Evolutionary conservation across 2,888 invertebrate genomes (phyloP).

Genomic region (Drosophila monieri): DNA sequence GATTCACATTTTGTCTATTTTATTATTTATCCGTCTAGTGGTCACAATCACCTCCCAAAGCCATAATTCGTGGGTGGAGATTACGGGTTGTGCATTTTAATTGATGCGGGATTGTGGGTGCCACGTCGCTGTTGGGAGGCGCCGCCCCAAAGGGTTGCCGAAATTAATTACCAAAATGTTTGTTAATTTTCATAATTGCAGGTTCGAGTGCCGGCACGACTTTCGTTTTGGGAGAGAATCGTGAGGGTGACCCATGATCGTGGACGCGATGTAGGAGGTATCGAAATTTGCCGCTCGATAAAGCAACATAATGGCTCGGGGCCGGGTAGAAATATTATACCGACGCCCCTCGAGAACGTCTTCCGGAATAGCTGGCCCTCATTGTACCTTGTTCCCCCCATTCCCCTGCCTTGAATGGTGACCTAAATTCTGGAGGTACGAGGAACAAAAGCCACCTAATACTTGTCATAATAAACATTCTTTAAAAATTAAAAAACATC

Average conservation of each 20-base stretch:
- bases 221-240: slow-evolving; percentile 38
- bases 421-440: slow-evolving; percentile 23
- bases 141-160: slow-evolving; percentile 43
- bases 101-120: slow-evolving; percentile 54
- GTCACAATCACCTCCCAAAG: slow-evolving; percentile 58
- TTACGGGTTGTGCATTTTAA: slow-evolving; percentile 58
- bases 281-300: slow-evolving; percentile 74
- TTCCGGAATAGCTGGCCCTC: slow-evolving; percentile 47
- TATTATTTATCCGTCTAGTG: slow-evolving; percentile 23
- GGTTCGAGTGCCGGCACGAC: slow-evolving; percentile 48
- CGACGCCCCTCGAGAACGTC: slow-evolving; percentile 34
- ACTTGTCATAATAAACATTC: slow-evolving; percentile 42
- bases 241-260: slow-evolving; percentile 48
- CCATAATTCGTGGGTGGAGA: slow-evolving; percentile 49
- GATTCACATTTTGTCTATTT: slow-evolving; percentile 12
- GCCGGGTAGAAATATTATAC: slow-evolving; percentile 24
- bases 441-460: slow-evolving; percentile 32
- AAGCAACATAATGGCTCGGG: slow-evolving; percentile 65
- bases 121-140: slow-evolving; percentile 7
- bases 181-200: slow-evolving; percentile 71
- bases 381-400: slow-evolving; percentile 15
- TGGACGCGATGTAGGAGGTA: slow-evolving; percentile 40
- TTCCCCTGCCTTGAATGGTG: slow-evolving; percentile 19
- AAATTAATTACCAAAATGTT: slow-evolving; percentile 77
- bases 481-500: slow-evolving; percentile 21